Evolutionary conservation across 1,140 invertebrate genomes (phyloP), one percentile per base, ranked within the genome.

Genomic region (Diorhabda elongata): DNA sequence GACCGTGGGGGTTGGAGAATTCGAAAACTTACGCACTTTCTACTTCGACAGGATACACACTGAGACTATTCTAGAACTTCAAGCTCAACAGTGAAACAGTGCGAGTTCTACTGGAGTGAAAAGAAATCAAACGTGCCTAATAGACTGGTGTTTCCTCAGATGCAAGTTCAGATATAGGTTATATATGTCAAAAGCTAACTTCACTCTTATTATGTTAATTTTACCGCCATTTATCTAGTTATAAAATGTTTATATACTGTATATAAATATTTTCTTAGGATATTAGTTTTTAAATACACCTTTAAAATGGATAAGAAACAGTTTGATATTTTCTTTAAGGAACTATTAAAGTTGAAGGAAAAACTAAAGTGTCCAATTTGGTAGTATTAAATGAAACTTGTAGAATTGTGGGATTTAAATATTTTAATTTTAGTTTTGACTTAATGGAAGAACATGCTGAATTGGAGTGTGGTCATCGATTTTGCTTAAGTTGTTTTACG

Each of bases 311-410:
- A 67, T 47, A 8, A 67, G 11, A 58, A 69, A 62, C 8, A 69
- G 44, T 64, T 73, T 52, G 6, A 56, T 42, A 65, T 59, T 57
- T 56, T 74, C 63, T 61, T 58, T 11, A 47, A 64, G 6, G 41
- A 62, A 11, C 60, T 71, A 41, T 6, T 61, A 60, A 59, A 44
- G 3, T 52, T 74, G 9, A 69, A 71, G 45, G 60, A 64, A 42
- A 71, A 66, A 59, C 4, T 71, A 42, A 67, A 74, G 42, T 74
- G 73, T 67, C 45, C 68, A n/a, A 70, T 74, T 42, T 74, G 73
- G 73, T 74, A 68, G 67, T n/a, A 52, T 52, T 8, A 52, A n/a
- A 8, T 52, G 6, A 52, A 52, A 52, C 4, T 52, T 52, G 2
- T n/a, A 52, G 47, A 6, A 52, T 8, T 52, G 2, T 52, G 6